Evolutionary conservation across 2,797 vertebrate species (phyloP), one percentile per base, ranked within the genome.

Genomic region (Chrosomus eos): DNA sequence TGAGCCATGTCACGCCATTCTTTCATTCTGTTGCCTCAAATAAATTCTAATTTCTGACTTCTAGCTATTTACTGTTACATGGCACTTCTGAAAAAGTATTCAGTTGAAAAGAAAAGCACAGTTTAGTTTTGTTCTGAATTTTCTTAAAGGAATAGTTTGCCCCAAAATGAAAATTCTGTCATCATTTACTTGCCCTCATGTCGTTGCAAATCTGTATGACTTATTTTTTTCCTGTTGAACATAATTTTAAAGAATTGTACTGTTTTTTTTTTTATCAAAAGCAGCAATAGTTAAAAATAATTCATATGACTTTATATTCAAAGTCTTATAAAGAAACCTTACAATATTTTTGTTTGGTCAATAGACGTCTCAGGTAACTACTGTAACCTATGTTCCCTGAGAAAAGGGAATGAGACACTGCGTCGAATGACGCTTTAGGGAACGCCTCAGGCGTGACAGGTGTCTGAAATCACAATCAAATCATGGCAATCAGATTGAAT

Each of bases 1-100:
- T 88, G 64, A 92, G 91, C 84, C 55, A 90, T 77, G 76, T 76
- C 72, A 80, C 81, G 71, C 70, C 71, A 82, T 62, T 33, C 81
- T 74, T 74, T 82, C 40, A 38, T 67, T 76, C 73, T 40, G 60
- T 67, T 51, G 72, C 51, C 85, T 90, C 89, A 31, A 81, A 90
- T 88, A 53, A 75, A 67, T 83, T 67, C 18, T 31, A 67, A 76
- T 83, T 68, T 83, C 45, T 68, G 23, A 53, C 82, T 76, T 76
- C 72, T 28, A 28, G 72, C 72, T 83, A 83, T 76, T 75, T 66
- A 38, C n/a, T 55, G 19, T 74, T 45, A 33, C 0, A 1, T 58
- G 36, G 64, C 8, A 70, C 26, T 40, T 81, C 79, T 14, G 23
- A 76, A 58, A 38, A 53, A 58, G 53, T 0, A 0, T 36, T 76